Evolutionary conservation across 2,797 vertebrate genomes (phyloP).

Genomic region (Onychomys leucogaster): DNA sequence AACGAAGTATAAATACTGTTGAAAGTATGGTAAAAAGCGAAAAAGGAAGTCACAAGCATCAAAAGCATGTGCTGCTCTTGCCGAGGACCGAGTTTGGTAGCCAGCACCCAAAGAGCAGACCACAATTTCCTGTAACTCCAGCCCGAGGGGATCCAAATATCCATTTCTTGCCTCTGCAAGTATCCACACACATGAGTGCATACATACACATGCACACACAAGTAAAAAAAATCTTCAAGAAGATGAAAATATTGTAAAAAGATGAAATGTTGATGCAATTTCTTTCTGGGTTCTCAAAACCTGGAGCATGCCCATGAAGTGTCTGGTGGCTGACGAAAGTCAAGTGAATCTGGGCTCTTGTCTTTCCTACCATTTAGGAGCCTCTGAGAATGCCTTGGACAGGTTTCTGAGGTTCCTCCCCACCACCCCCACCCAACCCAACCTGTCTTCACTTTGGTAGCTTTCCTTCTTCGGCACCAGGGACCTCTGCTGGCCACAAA

Average conservation of each 20-base stretch:
- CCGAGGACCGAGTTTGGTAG: background rate
- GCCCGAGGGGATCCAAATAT: background rate
- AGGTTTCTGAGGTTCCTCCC: background rate
- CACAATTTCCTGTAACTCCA: too few relatives aligned
- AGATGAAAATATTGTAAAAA: background rate
- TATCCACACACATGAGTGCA: background rate
- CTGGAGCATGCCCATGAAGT: background rate
- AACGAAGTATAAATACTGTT: background rate
- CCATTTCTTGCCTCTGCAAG: background rate
- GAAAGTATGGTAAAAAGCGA: background rate
- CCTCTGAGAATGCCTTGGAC: background rate
- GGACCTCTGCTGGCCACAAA: background rate
- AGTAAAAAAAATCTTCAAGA: background rate
- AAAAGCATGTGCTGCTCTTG: background rate
- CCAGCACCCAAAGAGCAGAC: background rate
- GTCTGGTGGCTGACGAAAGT: background rate
- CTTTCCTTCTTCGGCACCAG: background rate
- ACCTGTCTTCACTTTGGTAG: background rate
- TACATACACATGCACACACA: too few relatives aligned
- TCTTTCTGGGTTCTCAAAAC: background rate
- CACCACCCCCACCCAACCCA: too few relatives aligned
- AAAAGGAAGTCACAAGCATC: background rate
- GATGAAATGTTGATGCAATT: background rate
- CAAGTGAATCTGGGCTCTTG: background rate
- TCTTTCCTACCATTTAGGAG: background rate